A percentile compares a stretch with the other conserved stretches of the same genome.
Evolutionary conservation across 2,113 vertebrate genomes (phyloP).

Genomic region (Takifugu bimaculatus): DNA sequence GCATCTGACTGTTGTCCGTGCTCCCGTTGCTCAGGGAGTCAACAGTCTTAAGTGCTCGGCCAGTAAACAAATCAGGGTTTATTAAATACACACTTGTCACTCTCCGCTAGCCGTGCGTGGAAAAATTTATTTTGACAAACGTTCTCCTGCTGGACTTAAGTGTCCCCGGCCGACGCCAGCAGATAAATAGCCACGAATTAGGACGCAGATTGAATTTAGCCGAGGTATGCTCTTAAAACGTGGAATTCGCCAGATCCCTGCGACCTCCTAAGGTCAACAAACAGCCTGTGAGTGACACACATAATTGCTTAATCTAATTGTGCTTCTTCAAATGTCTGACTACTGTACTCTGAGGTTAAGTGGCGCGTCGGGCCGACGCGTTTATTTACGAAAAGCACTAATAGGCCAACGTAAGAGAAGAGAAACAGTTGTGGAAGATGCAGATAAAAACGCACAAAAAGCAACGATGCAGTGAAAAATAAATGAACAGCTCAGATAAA

Average conservation of each 20-base stretch:
- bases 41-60: constrained; percentile 68
- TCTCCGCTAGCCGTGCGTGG: constrained; percentile 73
- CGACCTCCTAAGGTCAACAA: constrained; percentile 87
- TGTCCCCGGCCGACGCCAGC: constrained; percentile 77
- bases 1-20: constrained; percentile 58
- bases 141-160: constrained; percentile 77
- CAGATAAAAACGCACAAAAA: background rate
- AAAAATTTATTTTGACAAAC: constrained; percentile 87
- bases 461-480: background rate
- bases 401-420: constrained; percentile 7
- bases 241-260: constrained; percentile 77
- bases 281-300: constrained; percentile 81
- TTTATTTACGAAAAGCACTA: constrained; percentile 30
- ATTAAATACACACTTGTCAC: constrained; percentile 81
- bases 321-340: constrained; percentile 72
- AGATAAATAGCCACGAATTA: constrained; percentile 80
- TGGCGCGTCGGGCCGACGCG: constrained; percentile 11
- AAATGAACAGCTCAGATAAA: background rate
- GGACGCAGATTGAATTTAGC: constrained; percentile 75
- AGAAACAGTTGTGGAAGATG: background rate
- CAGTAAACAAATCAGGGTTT: constrained; percentile 82
- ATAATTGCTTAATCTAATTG: constrained; percentile 83
- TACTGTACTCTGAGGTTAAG: constrained; percentile 63
- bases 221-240: constrained; percentile 72
- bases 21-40: constrained; percentile 35